Percentiles rank a stretch among this genome's conserved stretches.
phyloP scores from a whole-genome alignment of 2,797 vertebrate species.

The Calcarius lapponicus region DNA sequence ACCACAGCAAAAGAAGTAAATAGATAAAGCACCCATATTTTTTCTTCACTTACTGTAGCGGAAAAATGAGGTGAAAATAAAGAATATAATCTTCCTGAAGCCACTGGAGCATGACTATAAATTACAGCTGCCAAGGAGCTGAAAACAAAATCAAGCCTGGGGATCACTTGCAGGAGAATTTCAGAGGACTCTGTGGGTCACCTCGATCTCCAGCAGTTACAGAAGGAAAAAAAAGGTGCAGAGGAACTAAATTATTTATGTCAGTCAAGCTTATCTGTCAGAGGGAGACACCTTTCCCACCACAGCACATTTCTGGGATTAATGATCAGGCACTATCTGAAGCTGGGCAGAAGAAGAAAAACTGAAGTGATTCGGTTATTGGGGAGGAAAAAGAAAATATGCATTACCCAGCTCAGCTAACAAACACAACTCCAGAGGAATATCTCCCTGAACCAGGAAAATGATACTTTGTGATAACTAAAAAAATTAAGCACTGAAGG shows the following conservation, averaged over 20 bases:
- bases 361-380: not conserved
- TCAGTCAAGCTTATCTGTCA: conserved; percentile 35
- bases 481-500: not conserved
- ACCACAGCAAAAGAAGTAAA: not conserved
- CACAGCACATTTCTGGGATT: not conserved
- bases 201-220: not conserved
- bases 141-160: not conserved
- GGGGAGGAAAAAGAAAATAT: not conserved
- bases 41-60: not conserved
- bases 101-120: not conserved
- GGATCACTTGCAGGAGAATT: not conserved
- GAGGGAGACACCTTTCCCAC: not conserved
- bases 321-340: not conserved
- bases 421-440: not conserved
- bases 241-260: conserved; percentile 19
- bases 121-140: not conserved
- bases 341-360: not conserved
- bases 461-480: not conserved
- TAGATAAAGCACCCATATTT: not conserved
- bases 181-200: conserved; percentile 13
- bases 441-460: not conserved
- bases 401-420: not conserved
- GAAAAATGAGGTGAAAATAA: not conserved
- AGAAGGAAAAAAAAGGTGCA: not conserved
- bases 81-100: not conserved